Base-by-base conservation (phyloP, 1,140 invertebrate genomes). In the Sinella curviseta region DNA sequence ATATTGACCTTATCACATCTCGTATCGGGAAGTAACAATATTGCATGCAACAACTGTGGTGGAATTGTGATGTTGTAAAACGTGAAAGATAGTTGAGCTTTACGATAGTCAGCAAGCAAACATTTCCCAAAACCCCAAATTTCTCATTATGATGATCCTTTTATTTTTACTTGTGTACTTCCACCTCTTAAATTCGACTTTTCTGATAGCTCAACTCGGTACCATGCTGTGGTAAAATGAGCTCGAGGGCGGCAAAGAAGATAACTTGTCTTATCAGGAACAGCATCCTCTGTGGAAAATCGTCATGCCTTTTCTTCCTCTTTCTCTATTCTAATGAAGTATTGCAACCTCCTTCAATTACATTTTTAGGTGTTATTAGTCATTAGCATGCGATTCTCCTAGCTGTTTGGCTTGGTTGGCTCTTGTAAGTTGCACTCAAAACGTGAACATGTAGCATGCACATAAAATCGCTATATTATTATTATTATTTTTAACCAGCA, bases 361-460 rank as follows among this genome's bases (percentile, higher is more conserved):
- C 14, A 14, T n/a, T 60, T 60, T 60, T 60, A 60, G 55, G 55
- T 60, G 55, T 60, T 60, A 60, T 60, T 60, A 60, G 55, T 60
- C 55, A 60, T 60, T 60, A 60, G 24, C 55, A 60, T 60, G 55
- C 55, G 55, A 60, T 26, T 14, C 39, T 48, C 17, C 39, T 48
- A n/a, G 39, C 39, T 48, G 4, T 48, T 48, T 48, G 17, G 39
- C 39, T 17, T 48, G 39, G 39, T 48, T 48, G 39, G 39, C 17
- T 8, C 39, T 8, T 48, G n/a, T n/a, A n/a, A n/a, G n/a, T n/a
- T n/a, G n/a, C n/a, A n/a, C n/a, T n/a, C n/a, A n/a, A n/a, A n/a
- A n/a, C n/a, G n/a, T n/a, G n/a, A n/a, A n/a, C n/a, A n/a, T n/a
- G n/a, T n/a, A n/a, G n/a, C n/a, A n/a, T n/a, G n/a, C n/a, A n/a